Conservation (phyloP, 2,113 vertebrate genomes). For the Melanerpes formicivorus region DNA sequence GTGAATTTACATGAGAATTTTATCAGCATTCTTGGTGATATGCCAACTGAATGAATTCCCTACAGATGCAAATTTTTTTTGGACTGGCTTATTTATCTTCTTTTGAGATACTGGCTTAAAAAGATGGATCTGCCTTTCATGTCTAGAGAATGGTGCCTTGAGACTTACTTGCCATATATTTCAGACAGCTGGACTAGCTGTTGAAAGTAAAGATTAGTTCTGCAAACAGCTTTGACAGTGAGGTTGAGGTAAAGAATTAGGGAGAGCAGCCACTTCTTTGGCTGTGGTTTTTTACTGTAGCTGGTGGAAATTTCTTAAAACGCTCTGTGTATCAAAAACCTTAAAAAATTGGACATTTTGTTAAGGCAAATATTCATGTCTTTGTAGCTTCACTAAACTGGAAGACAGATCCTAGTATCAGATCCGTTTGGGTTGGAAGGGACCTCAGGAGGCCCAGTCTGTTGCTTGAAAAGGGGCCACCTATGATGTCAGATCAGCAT, state of each 20-base stretch:
- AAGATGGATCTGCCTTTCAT: conserved; percentile 33
- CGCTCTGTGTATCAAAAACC: background rate
- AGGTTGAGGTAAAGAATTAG: background rate
- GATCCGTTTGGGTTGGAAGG: background rate
- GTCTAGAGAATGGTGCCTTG: background rate
- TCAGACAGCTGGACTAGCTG: background rate
- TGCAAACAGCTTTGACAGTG: background rate
- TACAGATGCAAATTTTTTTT: conserved; percentile 20
- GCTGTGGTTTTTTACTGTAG: background rate
- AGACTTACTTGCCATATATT: background rate
- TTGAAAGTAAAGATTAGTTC: background rate
- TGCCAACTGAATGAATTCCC: conserved; percentile 14
- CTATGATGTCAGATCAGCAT: background rate
- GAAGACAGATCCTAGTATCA: background rate
- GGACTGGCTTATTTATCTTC: conserved; percentile 25
- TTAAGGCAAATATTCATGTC: background rate
- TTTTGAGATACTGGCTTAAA: conserved; percentile 27
- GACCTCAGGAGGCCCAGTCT: background rate
- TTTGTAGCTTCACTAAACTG: background rate
- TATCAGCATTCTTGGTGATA: conserved; percentile 34
- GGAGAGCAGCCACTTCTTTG: background rate
- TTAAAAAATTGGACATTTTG: background rate
- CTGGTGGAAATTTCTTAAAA: background rate
- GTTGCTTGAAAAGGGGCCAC: background rate
- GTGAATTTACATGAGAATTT: conserved; percentile 54